Evolutionary conservation across 2,113 vertebrate species (phyloP), one percentile per base, ranked within the genome.

Genomic region (Xiphias gladius): DNA sequence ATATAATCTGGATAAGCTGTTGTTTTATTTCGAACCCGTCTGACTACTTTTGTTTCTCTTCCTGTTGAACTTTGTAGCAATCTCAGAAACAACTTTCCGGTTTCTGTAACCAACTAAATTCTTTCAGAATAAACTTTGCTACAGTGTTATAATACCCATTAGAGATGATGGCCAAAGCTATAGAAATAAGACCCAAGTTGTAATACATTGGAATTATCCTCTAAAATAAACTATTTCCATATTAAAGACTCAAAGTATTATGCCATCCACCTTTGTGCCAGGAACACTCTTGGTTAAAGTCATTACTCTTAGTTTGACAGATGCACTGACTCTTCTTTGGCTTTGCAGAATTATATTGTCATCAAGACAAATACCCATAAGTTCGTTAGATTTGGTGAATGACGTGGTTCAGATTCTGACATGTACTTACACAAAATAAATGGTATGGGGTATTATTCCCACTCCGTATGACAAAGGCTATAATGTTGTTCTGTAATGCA

Each of bases 381-480:
- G 61, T 62, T 73, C 54, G 46, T 79, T 71, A 65, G 52, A 54
- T 71, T 54, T 54, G 43, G 19, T n/a, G 59, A 54, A 54, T 72
- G 46, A 52, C 59, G 64, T 52, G 72, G 20, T 43, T 72, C 35
- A 11, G 24, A 11, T 19, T 66, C n/a, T 80, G 83, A 67, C 73
- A 67, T 43, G 52, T 65, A 61, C 66, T 66, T 71, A 24, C 22
- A 80, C 16, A 24, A 52, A 66, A 80, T 72, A 70, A 72, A 85
- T 83, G 74, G 30, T 16, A 9, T 8, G 19, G 57, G 32, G 20
- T 57, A 17, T 64, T 54, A 43, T 61, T 67, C 43, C 35, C 43
- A 35, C 26, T 68, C 41, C 54, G 39, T 55, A 28, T 80, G 54
- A 66, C 71, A 61, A 62, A 63, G 16, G 43, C 54, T 62, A 22